Conservation (phyloP, 1,140 invertebrate genomes). For the Drosophila santomea region DNA sequence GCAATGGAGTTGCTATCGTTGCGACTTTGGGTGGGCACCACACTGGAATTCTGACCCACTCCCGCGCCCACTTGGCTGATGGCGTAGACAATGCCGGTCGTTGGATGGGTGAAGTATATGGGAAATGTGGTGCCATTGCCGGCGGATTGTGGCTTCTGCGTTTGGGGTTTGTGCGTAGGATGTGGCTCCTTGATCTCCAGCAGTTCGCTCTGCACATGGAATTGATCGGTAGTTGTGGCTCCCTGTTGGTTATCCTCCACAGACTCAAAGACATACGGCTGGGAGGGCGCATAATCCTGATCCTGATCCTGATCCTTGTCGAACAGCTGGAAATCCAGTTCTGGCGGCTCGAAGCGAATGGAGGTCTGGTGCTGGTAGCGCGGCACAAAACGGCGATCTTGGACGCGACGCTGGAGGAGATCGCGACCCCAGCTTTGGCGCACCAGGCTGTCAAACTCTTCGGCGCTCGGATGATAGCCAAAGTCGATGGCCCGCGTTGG, state of each 20-base stretch:
- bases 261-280: conserved; percentile 58
- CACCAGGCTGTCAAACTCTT: conserved; percentile 76
- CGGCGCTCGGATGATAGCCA: conserved; percentile 81
- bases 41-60: neutral
- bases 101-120: conserved; percentile 78
- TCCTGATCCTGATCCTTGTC: conserved; percentile 28
- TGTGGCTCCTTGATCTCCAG: conserved; percentile 45
- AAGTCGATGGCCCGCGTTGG: conserved; percentile 59
- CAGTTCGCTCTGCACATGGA: conserved; percentile 64
- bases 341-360: conserved; percentile 35
- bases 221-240: neutral
- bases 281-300: neutral
- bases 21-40: conserved; percentile 9
- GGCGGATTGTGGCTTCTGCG: neutral
- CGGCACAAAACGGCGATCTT: conserved; percentile 47
- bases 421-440: conserved; percentile 73
- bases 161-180: neutral
- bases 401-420: conserved; percentile 47
- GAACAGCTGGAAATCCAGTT: conserved; percentile 61
- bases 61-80: conserved; percentile 74
- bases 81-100: conserved; percentile 77
- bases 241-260: conserved; percentile 24
- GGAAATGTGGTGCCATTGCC: conserved; percentile 43
- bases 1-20: conserved; percentile 62
- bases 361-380: conserved; percentile 34